Base-by-base conservation (phyloP, 2,113 vertebrate genomes). In the Pygoscelis antarcticus region DNA sequence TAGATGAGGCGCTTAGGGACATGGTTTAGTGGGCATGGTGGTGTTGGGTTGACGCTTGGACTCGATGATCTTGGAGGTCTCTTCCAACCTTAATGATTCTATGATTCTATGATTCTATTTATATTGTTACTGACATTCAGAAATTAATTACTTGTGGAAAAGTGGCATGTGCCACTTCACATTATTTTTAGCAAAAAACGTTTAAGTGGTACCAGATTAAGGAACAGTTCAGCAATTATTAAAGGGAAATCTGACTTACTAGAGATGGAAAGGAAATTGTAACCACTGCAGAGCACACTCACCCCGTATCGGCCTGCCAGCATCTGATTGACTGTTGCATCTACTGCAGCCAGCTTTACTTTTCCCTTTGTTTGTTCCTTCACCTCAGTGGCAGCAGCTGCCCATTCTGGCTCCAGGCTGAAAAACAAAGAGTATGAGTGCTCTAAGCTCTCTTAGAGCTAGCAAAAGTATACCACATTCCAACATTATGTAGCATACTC, bases 351-450 rank as follows among this genome's bases (percentile, higher is more conserved):
- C 19, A 99, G 98, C 51, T 98, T 99, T 61, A 99, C 99, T 97
- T 98, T 99, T 49, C 99, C 99, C 89, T 99, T 99, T 6, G 99
- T 99, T 88, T 99, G 99, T 52, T 99, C 99, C 83, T 99, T 99
- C 36, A 99, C 98, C 68, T 99, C 99, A 7, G 98, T 81, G 64
- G 99, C 99, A 19, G 99, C 99, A 36, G 99, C 99, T 17, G 99
- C 98, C 99, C 99, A 99, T 95, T 99, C 99, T 11, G 99, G 99
- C 97, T 99, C 99, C 81, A 99, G 95, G 90, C 99, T 99, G 16
- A 83, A 96, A 97, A 79, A 76, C 14, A 80, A 38, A 20, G 27
- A 75, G 52, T 40, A 40, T 0, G 7, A 70, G 32, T 12, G 14
- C 11, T 65, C 21, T 36, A 30, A 88, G 51, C 3, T 26, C 18